A percentile compares a stretch with the other conserved stretches of the same genome.
Evolutionary conservation across 2,113 vertebrate genomes (phyloP).

Genomic region (Corythoichthys haematopterus): DNA sequence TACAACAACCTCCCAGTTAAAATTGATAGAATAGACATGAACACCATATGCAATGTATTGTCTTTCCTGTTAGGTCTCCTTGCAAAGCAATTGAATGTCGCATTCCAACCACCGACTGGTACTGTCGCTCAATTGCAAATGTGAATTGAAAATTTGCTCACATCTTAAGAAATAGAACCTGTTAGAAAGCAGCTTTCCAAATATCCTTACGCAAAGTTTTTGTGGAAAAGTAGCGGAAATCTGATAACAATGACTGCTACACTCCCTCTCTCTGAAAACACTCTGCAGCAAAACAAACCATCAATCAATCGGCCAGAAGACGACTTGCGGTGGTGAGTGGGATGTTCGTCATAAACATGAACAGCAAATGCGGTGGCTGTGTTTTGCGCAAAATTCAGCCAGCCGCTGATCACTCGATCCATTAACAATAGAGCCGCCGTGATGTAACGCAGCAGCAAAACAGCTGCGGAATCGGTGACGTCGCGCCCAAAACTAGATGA

Average conservation of each 20-base stretch:
- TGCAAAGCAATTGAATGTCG: too few species aligned
- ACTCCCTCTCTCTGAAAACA: slow-evolving; percentile 26
- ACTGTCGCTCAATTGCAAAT: too few species aligned
- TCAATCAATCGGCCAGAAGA: slow-evolving; percentile 43
- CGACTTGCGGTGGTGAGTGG: slow-evolving; percentile 17
- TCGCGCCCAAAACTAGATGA: slow-evolving; percentile 37
- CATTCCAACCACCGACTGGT: too few species aligned
- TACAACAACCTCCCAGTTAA: too few species aligned
- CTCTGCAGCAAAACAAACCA: slow-evolving; percentile 37
- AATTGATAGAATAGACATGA: too few species aligned
- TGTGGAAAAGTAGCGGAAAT: slow-evolving; percentile 15
- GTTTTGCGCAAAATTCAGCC: not conserved
- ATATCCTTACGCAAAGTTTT: not conserved
- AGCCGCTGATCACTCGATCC: slow-evolving; percentile 7
- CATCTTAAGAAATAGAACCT: too few species aligned
- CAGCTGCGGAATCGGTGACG: slow-evolving; percentile 13
- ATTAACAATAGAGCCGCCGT: slow-evolving; percentile 14
- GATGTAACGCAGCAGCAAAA: slow-evolving; percentile 32
- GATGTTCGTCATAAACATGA: slow-evolving; percentile 46
- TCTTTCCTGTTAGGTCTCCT: too few species aligned
- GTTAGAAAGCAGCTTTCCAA: not conserved
- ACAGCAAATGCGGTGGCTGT: not conserved
- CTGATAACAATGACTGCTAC: slow-evolving; percentile 49
- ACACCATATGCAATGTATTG: too few species aligned
- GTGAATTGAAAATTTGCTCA: too few species aligned